These are phyloP conservation scores for Furnarius figulus DNA, from an alignment of 2,113 vertebrate species.

Conservation along the genomic window DNA sequence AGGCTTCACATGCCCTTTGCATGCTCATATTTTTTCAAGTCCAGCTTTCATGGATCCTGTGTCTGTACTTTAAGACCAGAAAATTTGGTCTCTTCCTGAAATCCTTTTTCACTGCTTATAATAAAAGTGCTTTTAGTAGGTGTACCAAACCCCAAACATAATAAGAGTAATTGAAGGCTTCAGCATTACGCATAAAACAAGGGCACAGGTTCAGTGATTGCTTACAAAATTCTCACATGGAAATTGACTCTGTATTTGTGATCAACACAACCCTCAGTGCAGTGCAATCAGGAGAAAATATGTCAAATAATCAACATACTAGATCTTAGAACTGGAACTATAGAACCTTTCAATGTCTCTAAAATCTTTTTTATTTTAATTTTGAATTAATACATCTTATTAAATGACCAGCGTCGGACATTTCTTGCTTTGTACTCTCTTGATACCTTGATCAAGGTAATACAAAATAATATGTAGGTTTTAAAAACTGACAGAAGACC, in stretches of 20 bases:
- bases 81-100: not conserved
- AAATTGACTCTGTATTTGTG: not conserved
- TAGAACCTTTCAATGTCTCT: not conserved
- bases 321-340: not conserved
- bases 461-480: not conserved
- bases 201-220: not conserved
- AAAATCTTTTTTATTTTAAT: not conserved
- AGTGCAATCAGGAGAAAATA: not conserved
- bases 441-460: not conserved
- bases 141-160: not conserved
- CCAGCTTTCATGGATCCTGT: not conserved
- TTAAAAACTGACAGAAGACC: not conserved
- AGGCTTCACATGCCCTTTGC: not conserved
- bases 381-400: not conserved
- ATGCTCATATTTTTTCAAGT: not conserved
- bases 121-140: not conserved
- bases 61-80: not conserved
- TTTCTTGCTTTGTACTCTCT: not conserved
- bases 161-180: not conserved
- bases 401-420: not conserved
- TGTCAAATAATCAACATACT: not conserved
- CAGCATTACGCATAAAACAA: not conserved
- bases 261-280: not conserved
- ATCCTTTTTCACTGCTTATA: not conserved
- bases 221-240: not conserved